phyloP scores from a whole-genome alignment of 2,113 vertebrate species.

The Saiga tatarica region DNA sequence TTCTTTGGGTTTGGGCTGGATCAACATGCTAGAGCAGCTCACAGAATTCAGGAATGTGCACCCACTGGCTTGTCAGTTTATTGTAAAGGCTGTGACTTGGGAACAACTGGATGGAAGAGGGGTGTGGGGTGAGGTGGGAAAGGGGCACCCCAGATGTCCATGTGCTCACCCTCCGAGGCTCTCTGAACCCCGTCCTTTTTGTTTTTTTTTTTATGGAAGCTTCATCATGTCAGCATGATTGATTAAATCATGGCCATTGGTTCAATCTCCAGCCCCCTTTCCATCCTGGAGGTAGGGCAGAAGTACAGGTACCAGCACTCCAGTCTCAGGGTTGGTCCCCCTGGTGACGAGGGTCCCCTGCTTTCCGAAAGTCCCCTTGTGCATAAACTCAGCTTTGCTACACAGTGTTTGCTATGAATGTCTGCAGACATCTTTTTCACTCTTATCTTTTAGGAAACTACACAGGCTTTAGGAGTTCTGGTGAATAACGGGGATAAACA shows the following conservation, averaged over 20 bases:
- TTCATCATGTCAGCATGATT: accelerated
- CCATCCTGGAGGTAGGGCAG: accelerated
- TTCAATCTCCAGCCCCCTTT: background rate
- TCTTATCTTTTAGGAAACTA: background rate
- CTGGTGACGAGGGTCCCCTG: background rate
- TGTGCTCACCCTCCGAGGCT: accelerated
- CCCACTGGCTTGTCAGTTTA: accelerated
- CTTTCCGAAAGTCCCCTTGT: background rate
- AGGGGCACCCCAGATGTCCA: background rate
- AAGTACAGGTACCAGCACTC: too few species aligned
- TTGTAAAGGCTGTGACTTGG: accelerated
- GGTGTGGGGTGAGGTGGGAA: accelerated
- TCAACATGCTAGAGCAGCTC: background rate
- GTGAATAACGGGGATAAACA: background rate
- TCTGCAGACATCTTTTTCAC: too few species aligned
- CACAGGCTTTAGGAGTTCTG: background rate
- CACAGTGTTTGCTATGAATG: too few species aligned
- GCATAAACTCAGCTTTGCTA: background rate
- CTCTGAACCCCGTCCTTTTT: accelerated
- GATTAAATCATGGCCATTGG: background rate
- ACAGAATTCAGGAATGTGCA: accelerated
- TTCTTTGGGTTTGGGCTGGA: accelerated
- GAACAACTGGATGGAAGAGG: accelerated
- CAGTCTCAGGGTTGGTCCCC: too few species aligned
- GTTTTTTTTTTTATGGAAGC: too few species aligned